Percentiles rank a stretch among this genome's conserved stretches.
These are phyloP conservation scores for Gallirallus australis DNA, from an alignment of 2,797 vertebrate species.

Conservation along the genomic window DNA sequence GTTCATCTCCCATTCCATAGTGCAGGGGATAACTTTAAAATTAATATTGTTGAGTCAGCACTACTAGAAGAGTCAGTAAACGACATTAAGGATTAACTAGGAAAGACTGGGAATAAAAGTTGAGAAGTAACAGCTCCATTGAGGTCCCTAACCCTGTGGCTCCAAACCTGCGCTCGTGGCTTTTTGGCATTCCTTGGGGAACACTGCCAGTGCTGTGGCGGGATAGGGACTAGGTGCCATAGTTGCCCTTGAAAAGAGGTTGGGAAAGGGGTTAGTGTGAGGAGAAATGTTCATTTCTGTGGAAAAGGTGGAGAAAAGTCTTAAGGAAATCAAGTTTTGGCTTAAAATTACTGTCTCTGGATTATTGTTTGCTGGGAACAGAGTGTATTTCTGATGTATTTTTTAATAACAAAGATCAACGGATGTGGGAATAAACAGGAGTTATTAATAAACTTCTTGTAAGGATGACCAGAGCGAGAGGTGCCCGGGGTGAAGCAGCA, in stretches of 20 bases:
- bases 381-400: background rate
- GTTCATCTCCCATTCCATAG: background rate
- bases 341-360: background rate
- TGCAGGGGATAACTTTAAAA: background rate
- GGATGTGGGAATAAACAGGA: background rate
- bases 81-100: background rate
- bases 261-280: background rate
- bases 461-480: background rate
- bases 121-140: background rate
- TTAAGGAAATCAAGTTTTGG: background rate
- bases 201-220: background rate
- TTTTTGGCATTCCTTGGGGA: background rate
- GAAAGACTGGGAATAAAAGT: background rate
- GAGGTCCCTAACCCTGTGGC: background rate
- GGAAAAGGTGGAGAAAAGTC: background rate
- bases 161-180: background rate
- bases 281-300: background rate
- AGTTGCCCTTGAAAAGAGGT: background rate
- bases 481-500: background rate
- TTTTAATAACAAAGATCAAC: slow-evolving; percentile 22
- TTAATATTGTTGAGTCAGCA: background rate
- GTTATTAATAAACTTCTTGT: slow-evolving; percentile 1
- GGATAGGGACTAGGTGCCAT: background rate
- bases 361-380: background rate
- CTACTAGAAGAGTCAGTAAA: background rate